A percentile compares a stretch with the other conserved stretches of the same genome.
Conservation (phyloP, 2,888 invertebrate species). For the Pycnomerus fuliginosus region DNA sequence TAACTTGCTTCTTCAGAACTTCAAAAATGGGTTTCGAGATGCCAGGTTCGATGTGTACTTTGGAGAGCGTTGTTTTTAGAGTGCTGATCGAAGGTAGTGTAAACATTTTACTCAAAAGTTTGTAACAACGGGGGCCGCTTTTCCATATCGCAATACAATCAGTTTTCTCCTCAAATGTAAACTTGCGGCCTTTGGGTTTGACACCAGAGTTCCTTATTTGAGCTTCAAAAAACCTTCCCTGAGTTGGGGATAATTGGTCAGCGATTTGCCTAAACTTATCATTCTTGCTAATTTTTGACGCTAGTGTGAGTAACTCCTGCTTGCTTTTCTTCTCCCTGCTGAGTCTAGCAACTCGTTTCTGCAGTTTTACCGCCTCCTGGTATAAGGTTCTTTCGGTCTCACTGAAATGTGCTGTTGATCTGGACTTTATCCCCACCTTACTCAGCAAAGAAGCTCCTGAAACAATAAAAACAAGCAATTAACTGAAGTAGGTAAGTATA, state of each 20-base stretch:
- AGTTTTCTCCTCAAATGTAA: constrained; percentile 2
- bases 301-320: too few species aligned
- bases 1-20: constrained; percentile 1
- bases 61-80: constrained; percentile 1
- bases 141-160: constrained; percentile 3
- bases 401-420: too few species aligned
- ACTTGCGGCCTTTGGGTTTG: constrained; percentile 4
- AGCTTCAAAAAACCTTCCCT: constrained; percentile 1
- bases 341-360: too few species aligned
- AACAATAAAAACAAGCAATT: too few species aligned
- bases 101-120: constrained; percentile 6
- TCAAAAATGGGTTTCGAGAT: constrained; percentile 1
- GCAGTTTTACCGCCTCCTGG: too few species aligned
- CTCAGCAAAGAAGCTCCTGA: too few species aligned
- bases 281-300: too few species aligned
- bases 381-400: too few species aligned
- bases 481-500: too few species aligned
- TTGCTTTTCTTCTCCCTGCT: too few species aligned
- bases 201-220: constrained; percentile 1
- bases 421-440: too few species aligned
- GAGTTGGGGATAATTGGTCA: background rate
- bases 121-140: constrained; percentile 1
- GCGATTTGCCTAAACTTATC: too few species aligned
- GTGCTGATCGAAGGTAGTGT: constrained; percentile 1
- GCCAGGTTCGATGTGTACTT: constrained; percentile 4